Evolutionary conservation across 2,888 invertebrate species (phyloP).

Genomic region (Lydus trimaculatus): DNA sequence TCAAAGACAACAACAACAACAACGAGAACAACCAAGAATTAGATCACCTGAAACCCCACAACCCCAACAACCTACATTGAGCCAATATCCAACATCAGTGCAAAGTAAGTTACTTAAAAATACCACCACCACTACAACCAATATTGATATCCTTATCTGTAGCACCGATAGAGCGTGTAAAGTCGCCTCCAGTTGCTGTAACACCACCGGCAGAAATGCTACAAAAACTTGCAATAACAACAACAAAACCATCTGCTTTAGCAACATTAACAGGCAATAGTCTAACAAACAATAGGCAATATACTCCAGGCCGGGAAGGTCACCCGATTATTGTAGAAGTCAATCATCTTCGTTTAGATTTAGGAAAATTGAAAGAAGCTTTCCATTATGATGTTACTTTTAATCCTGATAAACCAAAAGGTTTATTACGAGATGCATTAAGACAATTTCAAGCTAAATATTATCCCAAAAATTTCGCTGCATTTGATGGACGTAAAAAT

Average conservation of each 20-base stretch:
- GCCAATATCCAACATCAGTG: too few species aligned
- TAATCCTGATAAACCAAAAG: conserved; percentile 74
- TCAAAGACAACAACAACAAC: conserved; percentile 15
- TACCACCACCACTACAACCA: too few species aligned
- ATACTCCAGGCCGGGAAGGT: conserved; percentile 13
- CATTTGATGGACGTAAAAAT: conserved; percentile 78
- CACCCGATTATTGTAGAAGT: conserved; percentile 55
- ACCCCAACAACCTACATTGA: too few species aligned
- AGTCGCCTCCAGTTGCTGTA: too few species aligned
- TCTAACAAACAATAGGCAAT: conserved; percentile 26
- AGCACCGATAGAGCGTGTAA: too few species aligned
- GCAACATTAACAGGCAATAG: conserved; percentile 9
- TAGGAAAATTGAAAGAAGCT: conserved; percentile 60
- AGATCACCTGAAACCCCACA: not conserved
- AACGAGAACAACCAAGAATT: conserved; percentile 4
- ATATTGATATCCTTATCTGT: too few species aligned
- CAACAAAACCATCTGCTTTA: conserved; percentile 13
- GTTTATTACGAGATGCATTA: conserved; percentile 63
- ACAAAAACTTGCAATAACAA: conserved; percentile 1
- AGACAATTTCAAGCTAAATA: conserved; percentile 47
- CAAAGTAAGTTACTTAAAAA: too few species aligned
- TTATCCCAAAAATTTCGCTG: conserved; percentile 64
- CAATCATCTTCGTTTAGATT: conserved; percentile 70
- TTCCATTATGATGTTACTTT: conserved; percentile 86
- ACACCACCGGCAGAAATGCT: too few species aligned